phyloP scores from a whole-genome alignment of 2,888 invertebrate genomes.

The Apodemia zela region DNA sequence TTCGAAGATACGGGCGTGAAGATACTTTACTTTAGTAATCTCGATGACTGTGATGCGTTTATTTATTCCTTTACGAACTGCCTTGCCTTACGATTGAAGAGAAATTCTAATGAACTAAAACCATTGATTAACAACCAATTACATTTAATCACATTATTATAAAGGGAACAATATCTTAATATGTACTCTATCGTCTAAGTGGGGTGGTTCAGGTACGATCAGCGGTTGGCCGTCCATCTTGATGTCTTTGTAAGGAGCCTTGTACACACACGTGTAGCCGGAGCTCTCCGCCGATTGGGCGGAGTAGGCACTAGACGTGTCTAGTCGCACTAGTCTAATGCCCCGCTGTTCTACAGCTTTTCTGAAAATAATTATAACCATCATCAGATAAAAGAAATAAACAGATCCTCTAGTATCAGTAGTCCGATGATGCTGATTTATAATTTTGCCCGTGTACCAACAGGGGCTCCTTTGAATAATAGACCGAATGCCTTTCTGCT shows the following conservation, averaged over 20 bases:
- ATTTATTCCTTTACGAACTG: no score
- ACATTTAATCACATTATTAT: not conserved
- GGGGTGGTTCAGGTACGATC: slow-evolving; percentile 84
- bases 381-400: not conserved
- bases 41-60: no score
- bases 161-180: slow-evolving; percentile 58
- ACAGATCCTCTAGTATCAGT: no score
- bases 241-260: slow-evolving; percentile 83
- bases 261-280: slow-evolving; percentile 85
- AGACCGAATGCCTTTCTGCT: no score
- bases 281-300: slow-evolving; percentile 85
- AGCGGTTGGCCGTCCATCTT: slow-evolving; percentile 80
- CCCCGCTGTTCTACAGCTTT: slow-evolving; percentile 73
- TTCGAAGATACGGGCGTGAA: no score
- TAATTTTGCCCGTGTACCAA: no score
- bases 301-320: slow-evolving; percentile 89
- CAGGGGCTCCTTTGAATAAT: no score
- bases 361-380: slow-evolving; percentile 58
- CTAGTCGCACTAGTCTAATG: slow-evolving; percentile 82
- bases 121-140: not conserved
- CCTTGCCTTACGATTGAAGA: no score
- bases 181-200: slow-evolving; percentile 80
- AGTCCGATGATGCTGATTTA: no score
- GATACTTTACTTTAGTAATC: no score
- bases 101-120: no score